These are phyloP conservation scores for Mormoops blainvillei DNA, from an alignment of 2,113 vertebrate species.

Conservation along the genomic window DNA sequence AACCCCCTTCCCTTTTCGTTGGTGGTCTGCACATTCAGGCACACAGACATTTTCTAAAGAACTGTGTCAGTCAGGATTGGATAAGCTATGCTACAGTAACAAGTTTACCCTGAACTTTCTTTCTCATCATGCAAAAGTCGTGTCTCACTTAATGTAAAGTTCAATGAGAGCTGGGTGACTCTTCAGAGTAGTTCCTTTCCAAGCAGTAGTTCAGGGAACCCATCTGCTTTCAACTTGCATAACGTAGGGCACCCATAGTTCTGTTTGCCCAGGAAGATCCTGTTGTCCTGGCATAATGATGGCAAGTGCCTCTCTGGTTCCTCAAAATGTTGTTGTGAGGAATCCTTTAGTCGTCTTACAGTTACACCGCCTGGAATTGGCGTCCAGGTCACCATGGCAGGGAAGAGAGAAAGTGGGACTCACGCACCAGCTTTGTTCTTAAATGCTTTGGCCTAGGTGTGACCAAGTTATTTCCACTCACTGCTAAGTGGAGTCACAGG, in stretches of 20 bases:
- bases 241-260: too few relatives aligned
- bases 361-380: not conserved
- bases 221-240: not conserved
- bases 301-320: not conserved
- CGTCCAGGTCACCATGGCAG: not conserved
- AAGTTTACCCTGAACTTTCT: not conserved
- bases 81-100: not conserved
- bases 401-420: not conserved
- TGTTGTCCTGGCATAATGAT: not conserved
- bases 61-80: not conserved
- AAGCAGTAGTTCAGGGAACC: not conserved
- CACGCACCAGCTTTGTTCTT: not conserved
- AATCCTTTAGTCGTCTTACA: not conserved
- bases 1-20: not conserved
- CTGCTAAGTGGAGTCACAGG: not conserved
- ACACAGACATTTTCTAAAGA: not conserved
- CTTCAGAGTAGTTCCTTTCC: not conserved
- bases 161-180: not conserved
- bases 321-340: not conserved
- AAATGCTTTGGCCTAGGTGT: not conserved
- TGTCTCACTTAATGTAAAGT: not conserved
- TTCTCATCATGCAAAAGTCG: not conserved
- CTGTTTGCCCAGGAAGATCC: not conserved
- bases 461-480: not conserved
- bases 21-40: not conserved